Conservation (phyloP, 2,888 invertebrate species). For the Chirona hameri region DNA sequence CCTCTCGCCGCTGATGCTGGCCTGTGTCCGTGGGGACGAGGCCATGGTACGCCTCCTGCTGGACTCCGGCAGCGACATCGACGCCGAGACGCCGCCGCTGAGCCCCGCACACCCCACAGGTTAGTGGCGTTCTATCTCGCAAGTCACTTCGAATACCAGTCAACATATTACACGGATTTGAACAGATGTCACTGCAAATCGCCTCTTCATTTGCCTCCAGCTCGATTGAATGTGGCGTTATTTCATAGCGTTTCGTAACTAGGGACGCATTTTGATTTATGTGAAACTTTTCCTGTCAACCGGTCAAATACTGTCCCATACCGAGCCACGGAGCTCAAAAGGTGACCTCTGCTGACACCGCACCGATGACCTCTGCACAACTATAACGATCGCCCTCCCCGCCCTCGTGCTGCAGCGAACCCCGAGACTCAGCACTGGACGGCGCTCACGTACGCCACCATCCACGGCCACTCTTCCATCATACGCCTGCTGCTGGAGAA, state of each 20-base stretch:
- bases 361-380: too few relatives aligned
- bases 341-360: too few relatives aligned
- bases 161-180: background rate
- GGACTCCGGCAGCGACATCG: conserved; percentile 75
- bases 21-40: conserved; percentile 75
- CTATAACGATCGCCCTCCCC: too few relatives aligned
- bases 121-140: background rate
- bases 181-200: background rate
- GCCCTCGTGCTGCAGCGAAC: conserved; percentile 45
- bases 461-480: conserved; percentile 49
- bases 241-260: too few relatives aligned
- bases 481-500: conserved; percentile 59
- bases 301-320: too few relatives aligned
- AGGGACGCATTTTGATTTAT: too few relatives aligned
- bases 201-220: too few relatives aligned
- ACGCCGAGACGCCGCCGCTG: conserved; percentile 69
- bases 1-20: conserved; percentile 77
- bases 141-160: too few relatives aligned
- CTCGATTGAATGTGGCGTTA: too few relatives aligned
- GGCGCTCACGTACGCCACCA: conserved; percentile 74
- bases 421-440: conserved; percentile 79
- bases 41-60: conserved; percentile 66
- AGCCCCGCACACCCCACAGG: conserved; percentile 38
- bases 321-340: too few relatives aligned
- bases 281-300: too few relatives aligned